Evolutionary conservation across 2,797 vertebrate species (phyloP).

Genomic region (Nannoperca australis): DNA sequence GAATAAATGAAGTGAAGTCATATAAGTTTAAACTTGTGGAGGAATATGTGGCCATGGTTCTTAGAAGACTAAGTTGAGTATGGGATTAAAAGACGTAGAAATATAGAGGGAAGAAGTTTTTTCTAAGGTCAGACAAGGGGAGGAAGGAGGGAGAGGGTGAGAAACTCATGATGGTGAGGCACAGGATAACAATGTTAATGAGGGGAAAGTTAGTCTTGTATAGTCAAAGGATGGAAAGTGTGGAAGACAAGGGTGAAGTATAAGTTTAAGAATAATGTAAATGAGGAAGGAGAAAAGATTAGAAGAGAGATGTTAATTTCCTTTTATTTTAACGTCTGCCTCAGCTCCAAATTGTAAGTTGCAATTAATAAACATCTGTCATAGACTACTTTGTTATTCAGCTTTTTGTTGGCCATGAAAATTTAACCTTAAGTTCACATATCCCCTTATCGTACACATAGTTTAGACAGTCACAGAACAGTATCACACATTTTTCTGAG

Average conservation of each 20-base stretch:
- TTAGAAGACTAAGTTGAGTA: background rate
- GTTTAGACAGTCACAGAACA: background rate
- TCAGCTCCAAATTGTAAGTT: background rate
- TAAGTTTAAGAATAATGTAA: slow-evolving; percentile 2
- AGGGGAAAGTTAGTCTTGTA: background rate
- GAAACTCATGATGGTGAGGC: background rate
- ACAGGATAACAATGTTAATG: slow-evolving; percentile 8
- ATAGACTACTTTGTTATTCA: background rate
- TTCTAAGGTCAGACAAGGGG: background rate
- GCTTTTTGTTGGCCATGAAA: background rate
- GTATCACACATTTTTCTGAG: background rate
- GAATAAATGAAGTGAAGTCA: background rate
- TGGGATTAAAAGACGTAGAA: slow-evolving; percentile 10
- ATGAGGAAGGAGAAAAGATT: slow-evolving; percentile 5
- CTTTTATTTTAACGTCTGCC: background rate
- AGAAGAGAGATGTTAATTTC: background rate
- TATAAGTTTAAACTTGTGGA: background rate
- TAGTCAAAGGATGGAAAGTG: background rate
- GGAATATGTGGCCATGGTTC: background rate
- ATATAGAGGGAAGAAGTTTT: background rate
- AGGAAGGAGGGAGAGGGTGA: too few relatives aligned
- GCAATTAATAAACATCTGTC: background rate
- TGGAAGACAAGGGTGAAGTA: slow-evolving; percentile 1
- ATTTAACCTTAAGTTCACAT: background rate
- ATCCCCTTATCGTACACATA: background rate